Evolutionary conservation across 2,113 vertebrate species (phyloP).

Genomic region (Sprattus sprattus): DNA sequence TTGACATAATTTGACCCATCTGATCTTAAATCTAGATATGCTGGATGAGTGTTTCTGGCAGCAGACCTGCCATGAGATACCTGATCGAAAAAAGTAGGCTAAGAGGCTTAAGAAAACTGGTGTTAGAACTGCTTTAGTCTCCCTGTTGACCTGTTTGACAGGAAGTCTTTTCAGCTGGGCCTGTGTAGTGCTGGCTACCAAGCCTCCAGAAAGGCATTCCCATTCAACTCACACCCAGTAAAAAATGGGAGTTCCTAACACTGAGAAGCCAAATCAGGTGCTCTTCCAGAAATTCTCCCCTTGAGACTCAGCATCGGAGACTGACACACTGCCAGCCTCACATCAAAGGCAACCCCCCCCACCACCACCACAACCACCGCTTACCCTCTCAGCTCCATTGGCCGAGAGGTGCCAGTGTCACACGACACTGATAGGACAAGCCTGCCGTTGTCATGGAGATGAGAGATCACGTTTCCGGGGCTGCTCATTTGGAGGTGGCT

Average conservation of each 20-base stretch:
- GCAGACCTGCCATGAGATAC: not conserved
- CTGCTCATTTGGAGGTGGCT: not conserved
- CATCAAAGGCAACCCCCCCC: not conserved
- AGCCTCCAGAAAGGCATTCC: not conserved
- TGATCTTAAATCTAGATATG: not conserved
- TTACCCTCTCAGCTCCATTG: not conserved
- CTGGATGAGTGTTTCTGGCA: not conserved
- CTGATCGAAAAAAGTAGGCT: not conserved
- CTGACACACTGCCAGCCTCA: not conserved
- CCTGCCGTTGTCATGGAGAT: conserved; percentile 17
- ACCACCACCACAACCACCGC: not conserved
- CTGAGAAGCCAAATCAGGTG: not conserved
- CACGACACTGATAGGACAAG: not conserved
- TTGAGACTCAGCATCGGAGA: not conserved
- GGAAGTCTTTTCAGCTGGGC: conserved; percentile 28
- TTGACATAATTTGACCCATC: not conserved
- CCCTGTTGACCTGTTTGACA: conserved; percentile 41
- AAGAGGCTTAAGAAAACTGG: not conserved
- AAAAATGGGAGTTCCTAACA: not conserved
- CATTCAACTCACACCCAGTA: conserved; percentile 33
- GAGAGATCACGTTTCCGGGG: conserved; percentile 14
- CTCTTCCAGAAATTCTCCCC: conserved; percentile 17
- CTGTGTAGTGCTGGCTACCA: not conserved
- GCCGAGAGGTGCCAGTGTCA: not conserved
- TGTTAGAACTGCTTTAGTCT: conserved; percentile 4